Conservation (phyloP, 2,113 vertebrate species). For the Chaenogobius annularis region DNA sequence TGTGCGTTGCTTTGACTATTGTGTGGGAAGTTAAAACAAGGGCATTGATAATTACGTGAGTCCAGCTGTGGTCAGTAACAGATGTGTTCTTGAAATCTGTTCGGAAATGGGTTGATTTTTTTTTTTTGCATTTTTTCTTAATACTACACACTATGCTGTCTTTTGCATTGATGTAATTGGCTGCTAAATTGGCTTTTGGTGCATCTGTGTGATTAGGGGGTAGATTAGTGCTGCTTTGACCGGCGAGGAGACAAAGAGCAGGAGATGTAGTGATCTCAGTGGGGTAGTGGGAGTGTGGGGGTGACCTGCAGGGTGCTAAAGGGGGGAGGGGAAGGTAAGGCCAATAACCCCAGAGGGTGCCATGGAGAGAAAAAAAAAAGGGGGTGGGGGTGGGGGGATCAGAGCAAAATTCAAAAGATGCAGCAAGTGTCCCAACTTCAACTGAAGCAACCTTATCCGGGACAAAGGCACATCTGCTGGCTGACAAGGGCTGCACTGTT, state of each 20-base stretch:
- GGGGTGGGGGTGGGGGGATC: constrained; percentile 36
- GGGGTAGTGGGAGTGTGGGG: constrained; percentile 25
- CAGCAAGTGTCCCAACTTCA: constrained; percentile 72
- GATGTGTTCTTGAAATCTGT: not conserved
- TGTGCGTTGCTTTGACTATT: constrained; percentile 47
- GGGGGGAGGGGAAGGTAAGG: constrained; percentile 65
- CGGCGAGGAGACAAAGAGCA: constrained; percentile 38
- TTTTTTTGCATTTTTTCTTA: constrained; percentile 24
- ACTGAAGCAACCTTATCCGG: constrained; percentile 70
- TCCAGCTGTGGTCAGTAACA: constrained; percentile 25
- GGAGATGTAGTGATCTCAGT: constrained; percentile 25
- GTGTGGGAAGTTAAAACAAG: constrained; percentile 43
- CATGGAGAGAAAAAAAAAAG: not conserved
- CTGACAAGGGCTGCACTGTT: constrained; percentile 52
- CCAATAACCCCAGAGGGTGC: constrained; percentile 38
- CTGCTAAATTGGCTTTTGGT: constrained; percentile 44
- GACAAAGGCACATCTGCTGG: constrained; percentile 77
- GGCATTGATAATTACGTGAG: not conserved
- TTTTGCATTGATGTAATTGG: constrained; percentile 21
- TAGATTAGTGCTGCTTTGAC: constrained; percentile 44
- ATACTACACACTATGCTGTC: constrained; percentile 17
- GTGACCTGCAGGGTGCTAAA: constrained; percentile 57
- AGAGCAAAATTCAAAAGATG: constrained; percentile 72
- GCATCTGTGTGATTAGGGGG: constrained; percentile 12
- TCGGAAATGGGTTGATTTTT: not conserved